Conservation (phyloP, 2,888 invertebrate species). For the Serrognathus titanus region DNA sequence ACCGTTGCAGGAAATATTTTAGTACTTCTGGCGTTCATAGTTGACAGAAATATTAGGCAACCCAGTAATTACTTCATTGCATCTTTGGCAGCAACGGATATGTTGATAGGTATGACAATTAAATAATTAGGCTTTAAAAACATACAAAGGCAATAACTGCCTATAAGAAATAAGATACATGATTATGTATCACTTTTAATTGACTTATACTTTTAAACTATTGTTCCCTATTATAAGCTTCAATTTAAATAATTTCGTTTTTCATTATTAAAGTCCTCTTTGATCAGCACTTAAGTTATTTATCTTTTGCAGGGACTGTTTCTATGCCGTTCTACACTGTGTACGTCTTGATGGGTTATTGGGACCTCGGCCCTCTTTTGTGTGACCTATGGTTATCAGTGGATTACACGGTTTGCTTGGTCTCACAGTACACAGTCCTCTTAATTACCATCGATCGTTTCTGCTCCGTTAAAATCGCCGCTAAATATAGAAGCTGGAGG, state of each 20-base stretch:
- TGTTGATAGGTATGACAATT: slow-evolving; percentile 78
- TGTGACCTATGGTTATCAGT: slow-evolving; percentile 98
- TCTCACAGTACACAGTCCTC: slow-evolving; percentile 98
- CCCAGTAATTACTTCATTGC: slow-evolving; percentile 99
- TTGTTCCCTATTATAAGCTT: too few species aligned
- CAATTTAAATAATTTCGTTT: background rate
- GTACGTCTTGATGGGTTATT: slow-evolving; percentile 93
- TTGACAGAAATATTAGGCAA: slow-evolving; percentile 89
- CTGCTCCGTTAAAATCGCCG: slow-evolving; percentile 98
- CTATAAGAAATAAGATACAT: too few species aligned
- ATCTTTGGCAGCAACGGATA: slow-evolving; percentile 94
- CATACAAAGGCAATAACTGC: too few species aligned
- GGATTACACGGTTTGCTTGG: slow-evolving; percentile 98
- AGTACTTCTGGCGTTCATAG: slow-evolving; percentile 90
- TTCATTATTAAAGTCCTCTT: background rate
- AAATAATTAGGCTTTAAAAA: too few species aligned
- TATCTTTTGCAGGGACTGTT: slow-evolving; percentile 70
- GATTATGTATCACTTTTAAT: too few species aligned
- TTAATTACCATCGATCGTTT: slow-evolving; percentile 98
- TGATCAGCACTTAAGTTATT: background rate
- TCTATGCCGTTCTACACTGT: slow-evolving; percentile 99
- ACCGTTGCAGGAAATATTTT: slow-evolving; percentile 95
- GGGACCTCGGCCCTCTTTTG: slow-evolving; percentile 93
- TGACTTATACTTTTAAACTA: too few species aligned
- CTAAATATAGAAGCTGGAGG: slow-evolving; percentile 94